Evolutionary conservation across 2,888 invertebrate species (phyloP), one percentile per base, ranked within the genome.

Genomic region (Rhagium mordax): DNA sequence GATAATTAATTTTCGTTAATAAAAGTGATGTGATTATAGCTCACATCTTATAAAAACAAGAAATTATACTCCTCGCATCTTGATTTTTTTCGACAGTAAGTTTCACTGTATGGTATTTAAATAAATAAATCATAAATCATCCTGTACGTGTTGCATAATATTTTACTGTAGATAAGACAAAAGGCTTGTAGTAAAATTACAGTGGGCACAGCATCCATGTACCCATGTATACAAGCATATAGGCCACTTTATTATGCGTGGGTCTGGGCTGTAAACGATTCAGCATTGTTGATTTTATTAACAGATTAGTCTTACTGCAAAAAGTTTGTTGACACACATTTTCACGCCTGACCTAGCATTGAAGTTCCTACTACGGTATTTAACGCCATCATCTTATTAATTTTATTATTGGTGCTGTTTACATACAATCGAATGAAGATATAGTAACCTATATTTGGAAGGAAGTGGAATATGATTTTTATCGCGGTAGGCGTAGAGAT

Each of bases 261-360:
- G 65, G 65, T 15, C 16, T 27, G 7, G 27, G 33, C 33, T 13
- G 27, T 29, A 65, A 65, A 53, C 65, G 15, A 65, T 64, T 51
- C 49, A 18, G 4, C 33, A 53, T 53, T 51, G 53, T 65, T 57
- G 55, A 27, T 53, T 65, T 27, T 20, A 53, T 65, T 53, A 53
- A 53, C 33, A 65, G 65, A 65, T 65, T 51, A 33, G 65, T 55
- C 4, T 53, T 20, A 57, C 20, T n/a, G 27, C 29, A 29, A 27
- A 65, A 65, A 55, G 24, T 41, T 41, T 55, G 65, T 51, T 21
- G 53, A 33, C 33, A 33, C 27, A 53, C 18, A 53, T 29, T 53
- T 53, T 53, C 53, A 18, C 33, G 53, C 65, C 18, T 53, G 53
- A 65, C 65, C 65, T 33, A 65, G 53, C 65, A 53, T 65, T 53